Conservation (phyloP, 2,113 vertebrate genomes). For the Cyanoramphus novaezelandiae region DNA sequence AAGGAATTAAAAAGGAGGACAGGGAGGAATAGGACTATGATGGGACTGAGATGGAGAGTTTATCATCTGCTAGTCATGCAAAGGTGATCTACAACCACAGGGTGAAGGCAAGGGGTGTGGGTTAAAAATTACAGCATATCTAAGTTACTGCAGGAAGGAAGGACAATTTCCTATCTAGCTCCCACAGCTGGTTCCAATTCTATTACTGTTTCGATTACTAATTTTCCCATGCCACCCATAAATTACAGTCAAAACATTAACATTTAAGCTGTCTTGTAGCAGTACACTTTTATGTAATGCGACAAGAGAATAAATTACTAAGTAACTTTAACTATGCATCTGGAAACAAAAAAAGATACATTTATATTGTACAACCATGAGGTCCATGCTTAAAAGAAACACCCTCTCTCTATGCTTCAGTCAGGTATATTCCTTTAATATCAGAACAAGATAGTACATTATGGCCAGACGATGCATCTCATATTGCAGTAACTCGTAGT, state of each 20-base stretch:
- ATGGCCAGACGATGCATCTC: background rate
- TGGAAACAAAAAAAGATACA: constrained; percentile 22
- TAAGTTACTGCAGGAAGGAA: constrained; percentile 75
- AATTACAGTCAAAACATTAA: constrained; percentile 65
- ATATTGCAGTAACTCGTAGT: background rate
- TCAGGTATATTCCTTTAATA: background rate
- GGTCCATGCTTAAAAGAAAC: background rate
- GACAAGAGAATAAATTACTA: constrained; percentile 50
- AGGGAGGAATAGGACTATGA: background rate
- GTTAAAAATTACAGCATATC: constrained; percentile 55
- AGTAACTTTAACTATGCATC: background rate
- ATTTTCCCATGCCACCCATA: constrained; percentile 71
- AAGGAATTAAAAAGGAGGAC: background rate
- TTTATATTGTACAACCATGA: background rate
- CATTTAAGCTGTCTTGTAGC: constrained; percentile 43
- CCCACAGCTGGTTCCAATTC: constrained; percentile 77
- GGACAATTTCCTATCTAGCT: constrained; percentile 69
- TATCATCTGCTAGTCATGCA: background rate
- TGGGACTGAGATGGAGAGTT: background rate
- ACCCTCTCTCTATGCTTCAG: background rate
- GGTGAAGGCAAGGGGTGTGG: background rate
- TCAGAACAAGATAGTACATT: background rate
- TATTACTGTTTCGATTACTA: constrained; percentile 68
- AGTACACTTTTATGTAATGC: constrained; percentile 56
- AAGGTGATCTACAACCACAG: constrained; percentile 14